phyloP scores from a whole-genome alignment of 2,797 vertebrate species.

The Austrolebias charrua region DNA sequence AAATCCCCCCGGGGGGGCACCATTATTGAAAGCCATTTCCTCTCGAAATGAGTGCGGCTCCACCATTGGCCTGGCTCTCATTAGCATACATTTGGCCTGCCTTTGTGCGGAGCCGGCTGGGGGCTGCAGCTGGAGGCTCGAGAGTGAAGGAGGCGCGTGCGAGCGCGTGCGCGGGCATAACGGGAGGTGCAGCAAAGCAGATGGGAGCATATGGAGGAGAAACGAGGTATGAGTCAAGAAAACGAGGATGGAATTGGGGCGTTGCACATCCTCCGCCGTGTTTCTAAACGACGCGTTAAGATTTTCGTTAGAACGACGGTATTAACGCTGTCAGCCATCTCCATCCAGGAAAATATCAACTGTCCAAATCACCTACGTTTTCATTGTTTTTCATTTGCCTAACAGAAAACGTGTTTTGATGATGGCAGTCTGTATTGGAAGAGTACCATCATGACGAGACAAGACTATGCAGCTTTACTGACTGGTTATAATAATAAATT shows the following conservation, averaged over 20 bases:
- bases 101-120: constrained; percentile 71
- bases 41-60: constrained; percentile 75
- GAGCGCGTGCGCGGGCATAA: constrained; percentile 23
- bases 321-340: too few relatives aligned
- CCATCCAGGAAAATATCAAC: too few relatives aligned
- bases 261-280: constrained; percentile 13
- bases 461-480: too few relatives aligned
- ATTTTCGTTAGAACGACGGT: too few relatives aligned
- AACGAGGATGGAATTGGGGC: constrained; percentile 29
- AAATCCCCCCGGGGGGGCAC: constrained; percentile 70
- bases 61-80: constrained; percentile 74
- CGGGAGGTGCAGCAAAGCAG: constrained; percentile 55
- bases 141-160: constrained; percentile 51
- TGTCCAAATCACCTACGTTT: too few relatives aligned
- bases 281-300: neutral
- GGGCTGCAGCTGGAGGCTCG: constrained; percentile 65
- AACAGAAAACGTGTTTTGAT: too few relatives aligned
- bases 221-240: constrained; percentile 27
- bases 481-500: too few relatives aligned
- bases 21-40: constrained; percentile 81
- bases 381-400: too few relatives aligned
- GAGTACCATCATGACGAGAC: too few relatives aligned
- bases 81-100: constrained; percentile 79
- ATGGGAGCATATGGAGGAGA: constrained; percentile 51
- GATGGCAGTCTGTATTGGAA: too few relatives aligned